Base-by-base conservation (phyloP, 2,113 vertebrate genomes). In the Dascyllus trimaculatus region DNA sequence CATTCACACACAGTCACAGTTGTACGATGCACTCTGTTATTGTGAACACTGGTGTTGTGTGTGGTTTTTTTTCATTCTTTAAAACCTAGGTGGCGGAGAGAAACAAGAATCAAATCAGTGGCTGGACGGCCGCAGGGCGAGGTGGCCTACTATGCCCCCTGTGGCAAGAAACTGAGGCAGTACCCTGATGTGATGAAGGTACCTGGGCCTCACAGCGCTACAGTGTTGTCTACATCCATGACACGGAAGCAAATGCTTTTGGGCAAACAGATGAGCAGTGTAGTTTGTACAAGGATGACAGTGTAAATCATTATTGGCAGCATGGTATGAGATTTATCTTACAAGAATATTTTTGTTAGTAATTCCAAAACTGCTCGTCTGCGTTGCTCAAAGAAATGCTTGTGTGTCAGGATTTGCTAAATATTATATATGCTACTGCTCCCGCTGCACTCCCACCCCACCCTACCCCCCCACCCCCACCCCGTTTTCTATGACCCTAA, bases 111-210 rank as follows among this genome's bases (percentile, higher is more conserved):
- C 90, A 97, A 97, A 91, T 96, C 96, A 76, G 89, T 96, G 1
- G 94, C 95, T 53, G 97, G 96, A 75, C 96, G 96, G 35, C 94
- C 97, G 67, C 98, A 97, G 91, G 98, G 97, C 79, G 97, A 99
- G 91, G 97, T 99, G 88, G 95, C 96, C 0, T 98, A 99, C 95
- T 99, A 97, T 88, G 93, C 96, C 71, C 97, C 97, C 2, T 99
- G 97, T 91, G 97, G 98, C 72, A 99, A 99, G 95, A 98, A 99
- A 88, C 93, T 99, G 82, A 95, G 97, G 51, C 98, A 99, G 91
- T 99, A 98, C 92, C 97, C 98, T 60, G 98, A 99, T 86, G 96
- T 99, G 76, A 96, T 98, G 93, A 99, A 99, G 97, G 98, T 99
- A 97, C 79, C 61, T 48, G 4, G 48, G 46, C 71, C 63, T 52